Conservation (phyloP, 2,888 invertebrate genomes). For the Trissonchulus sp. region DNA sequence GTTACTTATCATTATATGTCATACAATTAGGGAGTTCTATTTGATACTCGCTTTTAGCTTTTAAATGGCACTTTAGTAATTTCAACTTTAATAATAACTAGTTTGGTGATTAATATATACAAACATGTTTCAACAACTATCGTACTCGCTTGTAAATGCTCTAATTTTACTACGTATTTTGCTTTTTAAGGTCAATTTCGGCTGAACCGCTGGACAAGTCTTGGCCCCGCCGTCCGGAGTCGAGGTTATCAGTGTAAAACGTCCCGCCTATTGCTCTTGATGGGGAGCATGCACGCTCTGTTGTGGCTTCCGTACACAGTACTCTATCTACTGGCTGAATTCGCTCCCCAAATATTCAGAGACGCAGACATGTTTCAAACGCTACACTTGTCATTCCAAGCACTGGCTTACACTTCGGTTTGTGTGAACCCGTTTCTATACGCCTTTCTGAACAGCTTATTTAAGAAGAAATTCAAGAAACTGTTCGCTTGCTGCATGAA, state of each 20-base stretch:
- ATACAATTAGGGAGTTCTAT: no score
- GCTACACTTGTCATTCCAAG: constrained; percentile 2
- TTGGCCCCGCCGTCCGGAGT: not conserved
- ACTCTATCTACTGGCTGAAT: constrained; percentile 16
- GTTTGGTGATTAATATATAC: no score
- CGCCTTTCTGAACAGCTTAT: not conserved
- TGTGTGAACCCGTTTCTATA: constrained; percentile 11
- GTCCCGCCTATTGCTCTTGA: not conserved
- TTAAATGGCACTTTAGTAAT: no score
- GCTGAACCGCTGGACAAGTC: not conserved
- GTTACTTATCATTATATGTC: no score
- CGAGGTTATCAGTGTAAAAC: not conserved
- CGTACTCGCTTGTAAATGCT: no score
- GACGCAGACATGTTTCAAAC: not conserved
- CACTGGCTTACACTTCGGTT: not conserved
- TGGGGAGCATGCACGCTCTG: not conserved
- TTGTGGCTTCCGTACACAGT: constrained; percentile 3
- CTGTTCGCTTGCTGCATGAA: not conserved
- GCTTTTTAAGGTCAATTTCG: not conserved
- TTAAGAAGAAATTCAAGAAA: not conserved
- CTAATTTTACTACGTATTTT: no score
- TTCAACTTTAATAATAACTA: no score
- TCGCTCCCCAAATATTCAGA: not conserved
- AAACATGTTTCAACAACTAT: no score
- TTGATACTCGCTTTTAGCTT: no score